A percentile compares a stretch with the other conserved stretches of the same genome.
These are phyloP conservation scores for Horisme vitalbata DNA, from an alignment of 2,888 invertebrate species.

Conservation along the genomic window DNA sequence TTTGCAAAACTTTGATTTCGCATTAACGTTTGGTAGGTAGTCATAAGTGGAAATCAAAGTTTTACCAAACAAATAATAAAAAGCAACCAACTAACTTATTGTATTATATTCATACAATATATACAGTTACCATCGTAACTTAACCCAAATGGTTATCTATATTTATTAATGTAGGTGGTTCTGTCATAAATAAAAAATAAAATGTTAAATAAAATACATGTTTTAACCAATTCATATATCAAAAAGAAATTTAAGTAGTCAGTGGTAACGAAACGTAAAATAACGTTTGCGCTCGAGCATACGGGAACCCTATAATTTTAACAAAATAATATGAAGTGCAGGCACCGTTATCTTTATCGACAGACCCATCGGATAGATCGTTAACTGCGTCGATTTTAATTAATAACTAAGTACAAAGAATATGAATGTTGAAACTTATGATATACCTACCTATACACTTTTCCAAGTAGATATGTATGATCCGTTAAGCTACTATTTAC, in stretches of 20 bases:
- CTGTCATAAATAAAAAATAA: conserved; percentile 16
- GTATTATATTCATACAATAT: no score
- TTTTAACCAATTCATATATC: conserved; percentile 18
- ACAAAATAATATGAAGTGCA: conserved; percentile 33
- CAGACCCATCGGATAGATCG: conserved; percentile 33
- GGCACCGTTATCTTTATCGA: conserved; percentile 34
- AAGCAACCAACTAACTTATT: no score
- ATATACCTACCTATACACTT: conserved; percentile 22
- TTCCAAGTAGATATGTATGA: conserved; percentile 12
- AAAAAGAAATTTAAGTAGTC: conserved; percentile 5
- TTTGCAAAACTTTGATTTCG: no score
- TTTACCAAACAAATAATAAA: no score
- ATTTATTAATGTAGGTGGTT: no score
- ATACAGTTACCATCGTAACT: no score
- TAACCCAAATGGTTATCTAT: no score
- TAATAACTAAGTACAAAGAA: conserved; percentile 25
- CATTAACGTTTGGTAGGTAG: no score
- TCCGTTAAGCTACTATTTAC: conserved; percentile 31
- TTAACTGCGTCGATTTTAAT: conserved; percentile 36
- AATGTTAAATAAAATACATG: conserved; percentile 13
- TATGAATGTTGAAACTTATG: conserved; percentile 18
- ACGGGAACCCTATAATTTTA: conserved; percentile 32
- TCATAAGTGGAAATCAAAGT: no score
- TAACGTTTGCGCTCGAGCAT: conserved; percentile 22
- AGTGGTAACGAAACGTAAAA: conserved; percentile 16